phyloP scores from a whole-genome alignment of 2,797 vertebrate species.

The Sebastes minor region DNA sequence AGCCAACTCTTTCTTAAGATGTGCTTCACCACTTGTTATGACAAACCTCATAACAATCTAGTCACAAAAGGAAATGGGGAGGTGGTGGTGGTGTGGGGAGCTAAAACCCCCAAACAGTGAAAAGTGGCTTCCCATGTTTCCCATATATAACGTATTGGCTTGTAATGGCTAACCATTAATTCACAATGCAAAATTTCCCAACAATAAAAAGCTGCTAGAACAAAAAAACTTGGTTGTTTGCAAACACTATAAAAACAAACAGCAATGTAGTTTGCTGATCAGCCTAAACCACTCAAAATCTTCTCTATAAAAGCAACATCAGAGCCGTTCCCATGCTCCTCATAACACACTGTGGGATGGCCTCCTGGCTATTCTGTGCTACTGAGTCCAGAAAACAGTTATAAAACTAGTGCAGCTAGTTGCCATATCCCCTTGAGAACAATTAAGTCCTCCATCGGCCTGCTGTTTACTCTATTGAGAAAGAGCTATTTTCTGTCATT shows the following conservation, averaged over 20 bases:
- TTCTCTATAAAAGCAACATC: not conserved
- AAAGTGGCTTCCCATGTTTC: not conserved
- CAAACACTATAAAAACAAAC: not conserved
- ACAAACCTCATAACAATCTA: not conserved
- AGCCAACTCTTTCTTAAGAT: not conserved
- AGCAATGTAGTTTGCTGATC: not conserved
- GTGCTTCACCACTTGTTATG: not conserved
- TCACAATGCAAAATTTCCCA: not conserved
- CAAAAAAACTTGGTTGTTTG: not conserved
- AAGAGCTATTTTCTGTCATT: constrained; percentile 15
- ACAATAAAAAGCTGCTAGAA: not conserved
- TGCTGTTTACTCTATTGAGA: constrained; percentile 10
- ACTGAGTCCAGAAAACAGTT: constrained; percentile 21
- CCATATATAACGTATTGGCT: not conserved
- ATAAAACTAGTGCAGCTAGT: constrained; percentile 1
- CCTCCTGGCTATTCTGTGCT: not conserved
- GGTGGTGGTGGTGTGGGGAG: not conserved
- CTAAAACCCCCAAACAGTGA: not conserved
- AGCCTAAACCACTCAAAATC: not conserved
- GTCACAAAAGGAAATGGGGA: not conserved
- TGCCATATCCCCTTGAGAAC: constrained; percentile 5
- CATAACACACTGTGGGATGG: not conserved
- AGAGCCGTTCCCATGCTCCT: not conserved
- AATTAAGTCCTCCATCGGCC: not conserved
- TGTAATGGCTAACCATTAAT: not conserved